phyloP scores from a whole-genome alignment of 2,113 vertebrate species.

The Pristiophorus japonicus region DNA sequence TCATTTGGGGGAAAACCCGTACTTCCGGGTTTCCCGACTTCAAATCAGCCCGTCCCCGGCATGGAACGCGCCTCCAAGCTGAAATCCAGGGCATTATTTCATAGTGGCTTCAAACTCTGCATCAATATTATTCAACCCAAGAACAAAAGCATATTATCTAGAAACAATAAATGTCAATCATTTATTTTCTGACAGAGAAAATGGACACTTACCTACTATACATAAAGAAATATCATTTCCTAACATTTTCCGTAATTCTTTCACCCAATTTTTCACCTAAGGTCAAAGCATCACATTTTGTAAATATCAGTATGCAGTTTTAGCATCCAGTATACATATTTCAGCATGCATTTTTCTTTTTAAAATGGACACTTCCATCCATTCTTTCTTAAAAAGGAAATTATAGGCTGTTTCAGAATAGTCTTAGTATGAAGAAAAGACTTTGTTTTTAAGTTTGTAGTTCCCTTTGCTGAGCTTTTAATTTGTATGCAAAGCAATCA shows the following conservation, averaged over 20 bases:
- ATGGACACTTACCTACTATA: constrained; percentile 87
- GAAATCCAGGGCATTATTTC: neutral
- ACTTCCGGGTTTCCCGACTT: neutral
- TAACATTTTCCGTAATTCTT: constrained; percentile 98
- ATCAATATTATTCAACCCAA: neutral
- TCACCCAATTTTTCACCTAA: constrained; percentile 99
- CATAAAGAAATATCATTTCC: constrained; percentile 98
- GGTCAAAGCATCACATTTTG: constrained; percentile 35
- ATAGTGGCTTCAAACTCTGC: neutral
- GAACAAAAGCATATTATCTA: neutral
- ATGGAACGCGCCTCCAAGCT: neutral
- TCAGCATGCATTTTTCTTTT: neutral
- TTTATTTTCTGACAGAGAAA: neutral
- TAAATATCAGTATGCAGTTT: neutral
- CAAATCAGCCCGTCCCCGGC: neutral
- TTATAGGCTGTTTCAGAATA: too few species aligned
- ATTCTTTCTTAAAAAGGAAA: neutral
- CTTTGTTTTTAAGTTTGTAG: neutral
- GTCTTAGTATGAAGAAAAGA: neutral
- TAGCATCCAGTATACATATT: too few species aligned
- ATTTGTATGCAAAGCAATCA: neutral
- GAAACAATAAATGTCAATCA: neutral
- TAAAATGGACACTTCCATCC: neutral
- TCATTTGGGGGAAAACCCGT: neutral
- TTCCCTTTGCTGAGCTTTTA: neutral